A percentile compares a stretch with the other conserved stretches of the same genome.
These are phyloP conservation scores for Sus cebifrons DNA, from an alignment of 2,797 vertebrate species.

Conservation along the genomic window DNA sequence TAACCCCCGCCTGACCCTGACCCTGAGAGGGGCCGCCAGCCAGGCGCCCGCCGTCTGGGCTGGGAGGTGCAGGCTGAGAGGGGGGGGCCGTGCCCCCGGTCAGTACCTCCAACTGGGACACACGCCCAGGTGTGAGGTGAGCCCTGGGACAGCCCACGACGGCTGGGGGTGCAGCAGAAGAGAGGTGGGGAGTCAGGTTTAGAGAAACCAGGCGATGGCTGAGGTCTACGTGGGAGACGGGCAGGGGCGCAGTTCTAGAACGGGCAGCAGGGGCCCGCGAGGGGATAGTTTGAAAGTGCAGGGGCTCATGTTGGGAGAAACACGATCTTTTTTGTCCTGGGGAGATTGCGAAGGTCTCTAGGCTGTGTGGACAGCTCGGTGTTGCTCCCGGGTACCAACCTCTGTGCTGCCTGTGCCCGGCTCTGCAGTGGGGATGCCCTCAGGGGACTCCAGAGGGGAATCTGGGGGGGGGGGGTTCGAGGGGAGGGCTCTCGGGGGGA, in stretches of 20 bases:
- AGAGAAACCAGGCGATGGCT: not conserved
- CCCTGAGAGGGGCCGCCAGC: not conserved
- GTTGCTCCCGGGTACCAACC: too few relatives aligned
- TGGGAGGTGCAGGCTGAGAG: not conserved
- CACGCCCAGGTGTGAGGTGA: not conserved
- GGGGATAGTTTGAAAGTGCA: accelerated
- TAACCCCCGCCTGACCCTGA: not conserved
- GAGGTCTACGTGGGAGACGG: not conserved
- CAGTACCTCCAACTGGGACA: too few relatives aligned
- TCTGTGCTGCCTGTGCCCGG: too few relatives aligned
- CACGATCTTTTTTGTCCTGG: not conserved
- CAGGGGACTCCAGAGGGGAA: too few relatives aligned
- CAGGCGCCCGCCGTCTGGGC: accelerated
- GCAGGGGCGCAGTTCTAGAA: not conserved
- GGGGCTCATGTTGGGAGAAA: accelerated
- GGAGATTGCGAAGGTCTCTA: accelerated
- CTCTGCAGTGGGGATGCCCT: accelerated
- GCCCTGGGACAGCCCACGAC: accelerated
- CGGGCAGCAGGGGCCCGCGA: accelerated
- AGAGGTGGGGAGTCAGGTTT: too few relatives aligned
- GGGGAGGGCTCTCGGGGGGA: too few relatives aligned
- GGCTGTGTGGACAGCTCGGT: accelerated
- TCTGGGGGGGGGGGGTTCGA: too few relatives aligned
- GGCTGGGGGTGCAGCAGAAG: not conserved
- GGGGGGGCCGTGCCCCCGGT: accelerated